Evolutionary conservation across 1,140 invertebrate genomes (phyloP).

Genomic region (Polypedilum pembai): DNA sequence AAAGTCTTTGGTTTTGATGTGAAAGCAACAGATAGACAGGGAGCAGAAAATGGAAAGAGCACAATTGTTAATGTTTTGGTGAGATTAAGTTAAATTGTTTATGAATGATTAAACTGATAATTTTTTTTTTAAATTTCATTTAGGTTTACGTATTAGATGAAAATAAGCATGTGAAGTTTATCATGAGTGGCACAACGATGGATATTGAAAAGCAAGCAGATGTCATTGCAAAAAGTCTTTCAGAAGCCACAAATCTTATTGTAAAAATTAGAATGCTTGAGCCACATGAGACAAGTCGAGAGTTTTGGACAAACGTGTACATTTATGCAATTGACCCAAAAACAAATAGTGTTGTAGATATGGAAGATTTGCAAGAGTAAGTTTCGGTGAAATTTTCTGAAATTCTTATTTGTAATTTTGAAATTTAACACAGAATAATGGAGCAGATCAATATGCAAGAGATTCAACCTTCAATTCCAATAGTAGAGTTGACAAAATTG

Average conservation of each 20-base stretch:
- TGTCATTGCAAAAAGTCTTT: constrained; percentile 61
- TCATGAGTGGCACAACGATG: constrained; percentile 63
- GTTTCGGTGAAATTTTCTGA: constrained; percentile 33
- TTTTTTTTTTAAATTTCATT: constrained; percentile 30
- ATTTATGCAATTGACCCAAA: constrained; percentile 74
- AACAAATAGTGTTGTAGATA: constrained; percentile 72
- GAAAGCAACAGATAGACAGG: constrained; percentile 72
- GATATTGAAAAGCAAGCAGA: constrained; percentile 62
- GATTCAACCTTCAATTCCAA: constrained; percentile 46
- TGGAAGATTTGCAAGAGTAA: constrained; percentile 67
- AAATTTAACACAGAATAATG: constrained; percentile 26
- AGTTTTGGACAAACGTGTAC: constrained; percentile 71
- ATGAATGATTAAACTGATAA: not conserved
- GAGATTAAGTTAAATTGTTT: constrained; percentile 43
- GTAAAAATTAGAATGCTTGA: constrained; percentile 69
- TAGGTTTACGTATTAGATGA: constrained; percentile 76
- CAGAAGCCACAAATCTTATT: constrained; percentile 65
- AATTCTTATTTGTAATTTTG: not conserved
- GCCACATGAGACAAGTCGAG: constrained; percentile 55
- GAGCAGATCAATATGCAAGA: constrained; percentile 26
- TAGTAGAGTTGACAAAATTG: constrained; percentile 52
- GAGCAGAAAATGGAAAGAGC: constrained; percentile 68
- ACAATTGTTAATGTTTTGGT: constrained; percentile 77
- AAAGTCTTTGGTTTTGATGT: constrained; percentile 77
- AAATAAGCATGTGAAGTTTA: constrained; percentile 67